Percentiles rank a stretch among this genome's conserved stretches.
Evolutionary conservation across 1,140 invertebrate species (phyloP).

Genomic region (Rhynchophorus ferrugineus): DNA sequence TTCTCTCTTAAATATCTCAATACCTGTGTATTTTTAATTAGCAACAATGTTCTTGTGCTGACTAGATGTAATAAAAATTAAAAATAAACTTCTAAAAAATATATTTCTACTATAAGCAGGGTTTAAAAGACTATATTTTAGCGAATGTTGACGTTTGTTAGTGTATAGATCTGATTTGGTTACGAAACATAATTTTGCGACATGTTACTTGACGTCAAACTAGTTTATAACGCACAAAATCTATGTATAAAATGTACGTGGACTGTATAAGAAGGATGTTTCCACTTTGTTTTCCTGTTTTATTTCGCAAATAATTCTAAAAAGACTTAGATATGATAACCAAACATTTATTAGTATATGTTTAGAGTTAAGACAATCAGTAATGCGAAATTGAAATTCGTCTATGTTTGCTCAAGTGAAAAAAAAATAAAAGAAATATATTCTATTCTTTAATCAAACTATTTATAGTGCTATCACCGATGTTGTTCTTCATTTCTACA

Average conservation of each 20-base stretch:
- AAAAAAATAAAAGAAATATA: not conserved
- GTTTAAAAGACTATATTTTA: constrained; percentile 7
- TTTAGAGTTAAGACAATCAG: not conserved
- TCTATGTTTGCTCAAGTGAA: not conserved
- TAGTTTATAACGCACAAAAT: not conserved
- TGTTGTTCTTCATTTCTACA: not conserved
- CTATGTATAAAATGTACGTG: not conserved
- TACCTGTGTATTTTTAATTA: no score
- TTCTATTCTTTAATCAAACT: not conserved
- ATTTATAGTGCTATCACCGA: not conserved
- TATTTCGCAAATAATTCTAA: not conserved
- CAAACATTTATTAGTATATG: no score
- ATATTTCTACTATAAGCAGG: constrained; percentile 3
- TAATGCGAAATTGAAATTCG: not conserved
- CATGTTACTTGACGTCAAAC: not conserved
- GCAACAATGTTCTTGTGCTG: not conserved
- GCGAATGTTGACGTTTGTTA: constrained; percentile 1
- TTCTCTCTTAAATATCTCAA: no score
- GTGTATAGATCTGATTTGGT: not conserved
- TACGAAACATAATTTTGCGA: not conserved
- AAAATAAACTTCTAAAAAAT: constrained; percentile 21
- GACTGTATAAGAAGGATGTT: not conserved
- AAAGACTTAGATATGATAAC: not conserved
- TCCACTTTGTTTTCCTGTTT: not conserved
- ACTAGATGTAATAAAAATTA: not conserved